phyloP scores from a whole-genome alignment of 23 tunicate species.

The Corella eumyota region DNA sequence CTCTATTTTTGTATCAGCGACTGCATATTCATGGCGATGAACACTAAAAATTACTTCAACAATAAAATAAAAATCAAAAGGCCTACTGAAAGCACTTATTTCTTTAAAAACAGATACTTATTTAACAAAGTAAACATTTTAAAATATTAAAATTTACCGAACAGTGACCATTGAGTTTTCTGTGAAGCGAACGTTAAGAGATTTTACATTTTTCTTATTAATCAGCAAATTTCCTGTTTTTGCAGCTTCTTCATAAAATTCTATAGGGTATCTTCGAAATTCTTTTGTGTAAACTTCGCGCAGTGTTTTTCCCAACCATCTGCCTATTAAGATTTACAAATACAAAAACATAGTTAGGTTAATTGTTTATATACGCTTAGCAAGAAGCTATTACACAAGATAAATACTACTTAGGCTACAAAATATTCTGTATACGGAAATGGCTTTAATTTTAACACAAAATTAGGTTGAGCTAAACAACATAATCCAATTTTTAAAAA shows the following conservation, averaged over 20 bases:
- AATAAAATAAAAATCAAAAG: neutral
- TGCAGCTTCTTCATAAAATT: slow-evolving; percentile 45
- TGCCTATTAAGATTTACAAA: slow-evolving; percentile 31
- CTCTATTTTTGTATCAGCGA: slow-evolving; percentile 29
- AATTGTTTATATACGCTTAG: too few species aligned
- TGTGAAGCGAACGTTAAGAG: slow-evolving; percentile 33
- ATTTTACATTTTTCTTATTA: slow-evolving; percentile 24
- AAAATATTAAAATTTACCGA: slow-evolving; percentile 15
- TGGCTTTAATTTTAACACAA: too few species aligned
- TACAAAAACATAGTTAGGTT: too few species aligned
- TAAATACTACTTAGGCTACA: too few species aligned
- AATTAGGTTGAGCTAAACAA: too few species aligned
- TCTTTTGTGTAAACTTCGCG: slow-evolving; percentile 59
- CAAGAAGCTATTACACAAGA: too few species aligned
- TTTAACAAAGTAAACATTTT: neutral
- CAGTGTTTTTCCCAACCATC: slow-evolving; percentile 83
- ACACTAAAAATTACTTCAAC: slow-evolving; percentile 34
- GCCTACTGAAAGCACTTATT: too few species aligned
- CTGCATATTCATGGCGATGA: slow-evolving; percentile 82
- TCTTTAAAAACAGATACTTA: neutral
- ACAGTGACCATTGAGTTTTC: slow-evolving; percentile 50
- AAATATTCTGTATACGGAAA: too few species aligned
- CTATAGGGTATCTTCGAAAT: slow-evolving; percentile 57
- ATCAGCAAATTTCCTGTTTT: slow-evolving; percentile 20
- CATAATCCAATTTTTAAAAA: slow-evolving; percentile 6